phyloP scores from a whole-genome alignment of 2,797 vertebrate species.

The Aplochiton taeniatus region DNA sequence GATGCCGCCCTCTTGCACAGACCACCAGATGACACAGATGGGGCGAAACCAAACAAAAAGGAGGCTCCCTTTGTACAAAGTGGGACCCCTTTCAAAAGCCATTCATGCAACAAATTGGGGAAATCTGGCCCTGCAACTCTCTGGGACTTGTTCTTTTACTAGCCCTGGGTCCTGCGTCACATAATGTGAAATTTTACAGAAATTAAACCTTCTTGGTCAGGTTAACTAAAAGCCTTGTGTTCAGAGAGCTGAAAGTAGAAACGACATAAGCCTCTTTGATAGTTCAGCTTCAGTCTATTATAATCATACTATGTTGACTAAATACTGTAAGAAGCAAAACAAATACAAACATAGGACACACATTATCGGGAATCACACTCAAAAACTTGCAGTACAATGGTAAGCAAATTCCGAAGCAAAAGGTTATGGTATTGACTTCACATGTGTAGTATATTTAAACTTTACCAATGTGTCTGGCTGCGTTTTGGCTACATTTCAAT shows the following conservation, averaged over 20 bases:
- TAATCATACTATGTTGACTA: too few species aligned
- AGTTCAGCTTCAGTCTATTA: neutral
- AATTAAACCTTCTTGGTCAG: constrained; percentile 16
- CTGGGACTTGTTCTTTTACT: constrained; percentile 81
- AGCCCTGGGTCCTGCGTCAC: constrained; percentile 69
- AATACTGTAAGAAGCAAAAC: too few species aligned
- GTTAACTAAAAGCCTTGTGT: constrained; percentile 40
- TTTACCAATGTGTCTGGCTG: too few species aligned
- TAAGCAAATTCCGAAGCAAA: too few species aligned
- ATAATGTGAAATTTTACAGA: constrained; percentile 63
- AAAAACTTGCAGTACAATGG: too few species aligned
- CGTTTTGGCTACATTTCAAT: too few species aligned
- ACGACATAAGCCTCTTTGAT: neutral
- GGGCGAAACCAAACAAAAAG: constrained; percentile 89
- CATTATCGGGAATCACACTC: too few species aligned
- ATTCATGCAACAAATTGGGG: constrained; percentile 91
- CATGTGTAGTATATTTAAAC: too few species aligned
- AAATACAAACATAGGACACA: too few species aligned
- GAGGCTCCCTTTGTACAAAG: constrained; percentile 86
- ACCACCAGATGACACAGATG: constrained; percentile 99
- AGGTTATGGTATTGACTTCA: too few species aligned
- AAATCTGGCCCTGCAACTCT: constrained; percentile 82
- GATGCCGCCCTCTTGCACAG: constrained; percentile 85
- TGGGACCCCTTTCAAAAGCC: constrained; percentile 86
- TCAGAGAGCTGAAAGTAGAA: neutral